Conservation (phyloP, 2,797 vertebrate genomes). For the Myotis daubentonii region DNA sequence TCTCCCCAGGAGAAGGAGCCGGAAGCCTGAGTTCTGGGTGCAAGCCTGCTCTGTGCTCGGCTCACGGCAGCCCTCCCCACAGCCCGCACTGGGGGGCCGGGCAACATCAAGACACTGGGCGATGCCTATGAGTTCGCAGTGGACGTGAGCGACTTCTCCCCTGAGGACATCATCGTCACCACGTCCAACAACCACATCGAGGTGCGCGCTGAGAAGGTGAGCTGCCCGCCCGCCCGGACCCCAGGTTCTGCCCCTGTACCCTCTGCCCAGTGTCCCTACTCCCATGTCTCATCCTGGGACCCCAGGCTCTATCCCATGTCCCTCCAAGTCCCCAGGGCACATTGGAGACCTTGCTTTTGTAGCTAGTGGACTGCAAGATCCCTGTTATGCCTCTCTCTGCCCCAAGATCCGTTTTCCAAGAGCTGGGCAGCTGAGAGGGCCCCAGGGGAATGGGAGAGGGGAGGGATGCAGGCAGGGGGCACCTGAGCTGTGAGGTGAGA, state of each 20-base stretch:
- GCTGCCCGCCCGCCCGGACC: neutral
- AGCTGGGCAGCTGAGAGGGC: neutral
- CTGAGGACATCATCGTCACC: slow-evolving; percentile 92
- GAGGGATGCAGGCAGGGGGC: neutral
- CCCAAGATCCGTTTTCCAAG: neutral
- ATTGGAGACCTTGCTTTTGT: neutral
- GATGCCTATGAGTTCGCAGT: slow-evolving; percentile 92
- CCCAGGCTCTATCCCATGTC: neutral
- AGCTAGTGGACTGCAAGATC: neutral
- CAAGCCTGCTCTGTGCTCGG: neutral
- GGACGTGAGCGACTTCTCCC: slow-evolving; percentile 92
- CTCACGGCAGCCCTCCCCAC: neutral
- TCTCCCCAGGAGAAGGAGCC: neutral
- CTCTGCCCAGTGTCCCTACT: neutral
- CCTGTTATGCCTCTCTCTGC: neutral
- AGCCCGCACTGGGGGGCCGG: slow-evolving; percentile 84
- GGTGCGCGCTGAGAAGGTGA: slow-evolving; percentile 94
- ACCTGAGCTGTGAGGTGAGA: rapidly evolving
- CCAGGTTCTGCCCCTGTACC: rapidly evolving
- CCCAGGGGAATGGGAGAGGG: rapidly evolving
- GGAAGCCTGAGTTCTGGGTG: neutral
- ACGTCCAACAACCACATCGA: slow-evolving; percentile 94
- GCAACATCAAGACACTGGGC: slow-evolving; percentile 89
- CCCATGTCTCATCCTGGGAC: neutral
- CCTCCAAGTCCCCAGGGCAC: neutral